phyloP scores from a whole-genome alignment of 1,140 invertebrate species.

The Drosophila serrata region DNA sequence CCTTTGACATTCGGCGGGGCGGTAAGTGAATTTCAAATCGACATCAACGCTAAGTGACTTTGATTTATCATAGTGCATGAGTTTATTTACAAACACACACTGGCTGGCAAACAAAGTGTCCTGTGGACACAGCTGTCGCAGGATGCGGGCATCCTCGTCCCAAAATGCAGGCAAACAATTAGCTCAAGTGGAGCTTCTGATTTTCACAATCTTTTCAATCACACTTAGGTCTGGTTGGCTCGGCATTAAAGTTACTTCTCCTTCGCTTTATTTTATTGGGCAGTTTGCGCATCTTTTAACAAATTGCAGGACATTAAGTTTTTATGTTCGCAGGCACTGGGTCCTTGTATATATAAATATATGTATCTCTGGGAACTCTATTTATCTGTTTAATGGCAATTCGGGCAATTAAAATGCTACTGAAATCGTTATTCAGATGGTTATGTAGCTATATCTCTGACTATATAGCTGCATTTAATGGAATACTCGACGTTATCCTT shows the following conservation, averaged over 20 bases:
- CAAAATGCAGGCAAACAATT: slow-evolving; percentile 38
- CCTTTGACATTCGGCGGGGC: slow-evolving; percentile 65
- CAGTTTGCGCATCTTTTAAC: slow-evolving; percentile 68
- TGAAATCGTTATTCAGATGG: slow-evolving; percentile 57
- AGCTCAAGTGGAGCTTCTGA: slow-evolving; percentile 39
- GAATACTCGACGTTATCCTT: slow-evolving; percentile 47
- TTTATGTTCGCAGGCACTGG: slow-evolving; percentile 61
- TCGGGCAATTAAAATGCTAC: slow-evolving; percentile 74
- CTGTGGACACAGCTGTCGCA: slow-evolving; percentile 43
- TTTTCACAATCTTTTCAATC: slow-evolving; percentile 33
- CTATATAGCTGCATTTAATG: slow-evolving; percentile 67
- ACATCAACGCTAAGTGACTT: slow-evolving; percentile 70
- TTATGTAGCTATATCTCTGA: slow-evolving; percentile 4
- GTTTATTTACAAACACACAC: slow-evolving; percentile 36
- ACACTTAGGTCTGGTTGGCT: slow-evolving; percentile 7
- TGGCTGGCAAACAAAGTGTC: slow-evolving; percentile 30
- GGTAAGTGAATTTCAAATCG: slow-evolving; percentile 72
- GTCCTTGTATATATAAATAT: slow-evolving; percentile 13
- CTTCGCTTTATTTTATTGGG: slow-evolving; percentile 47
- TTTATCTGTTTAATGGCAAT: slow-evolving; percentile 37
- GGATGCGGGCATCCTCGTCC: slow-evolving; percentile 19
- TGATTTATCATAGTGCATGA: slow-evolving; percentile 69
- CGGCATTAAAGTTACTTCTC: slow-evolving; percentile 33
- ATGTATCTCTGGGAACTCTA: slow-evolving; percentile 11
- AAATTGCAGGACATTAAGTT: slow-evolving; percentile 70